A percentile compares a stretch with the other conserved stretches of the same genome.
These are phyloP conservation scores for Euspilapteryx auroguttella DNA, from an alignment of 2,888 invertebrate species.

Conservation along the genomic window DNA sequence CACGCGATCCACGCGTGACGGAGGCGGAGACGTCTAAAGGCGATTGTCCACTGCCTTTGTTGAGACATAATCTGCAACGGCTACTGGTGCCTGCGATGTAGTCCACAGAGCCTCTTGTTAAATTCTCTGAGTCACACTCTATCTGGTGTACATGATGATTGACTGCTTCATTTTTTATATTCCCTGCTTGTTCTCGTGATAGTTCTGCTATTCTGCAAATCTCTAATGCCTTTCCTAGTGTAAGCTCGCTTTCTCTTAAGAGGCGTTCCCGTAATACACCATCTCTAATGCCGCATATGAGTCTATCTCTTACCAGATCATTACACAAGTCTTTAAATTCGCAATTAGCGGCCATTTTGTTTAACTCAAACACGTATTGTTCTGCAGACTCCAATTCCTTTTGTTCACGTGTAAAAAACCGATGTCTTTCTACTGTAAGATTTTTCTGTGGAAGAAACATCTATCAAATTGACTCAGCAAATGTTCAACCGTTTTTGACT, in stretches of 20 bases:
- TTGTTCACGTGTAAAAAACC: constrained; percentile 3
- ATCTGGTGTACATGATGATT: not conserved
- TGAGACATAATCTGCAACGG: no score
- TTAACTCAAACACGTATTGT: constrained; percentile 3
- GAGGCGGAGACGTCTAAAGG: no score
- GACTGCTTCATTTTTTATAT: not conserved
- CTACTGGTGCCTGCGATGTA: not conserved
- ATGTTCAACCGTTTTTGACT: not conserved
- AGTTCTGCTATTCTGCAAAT: constrained; percentile 2
- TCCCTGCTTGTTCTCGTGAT: not conserved
- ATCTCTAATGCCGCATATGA: constrained; percentile 3
- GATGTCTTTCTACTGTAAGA: constrained; percentile 3
- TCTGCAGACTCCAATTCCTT: constrained; percentile 1
- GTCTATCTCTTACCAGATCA: constrained; percentile 1
- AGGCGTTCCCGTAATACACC: constrained; percentile 1
- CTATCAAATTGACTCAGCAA: not conserved
- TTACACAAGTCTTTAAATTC: constrained; percentile 3
- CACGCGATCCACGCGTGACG: not conserved
- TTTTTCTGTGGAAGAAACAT: constrained; percentile 3
- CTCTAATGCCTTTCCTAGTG: constrained; percentile 1
- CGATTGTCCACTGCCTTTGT: no score
- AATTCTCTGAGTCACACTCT: not conserved
- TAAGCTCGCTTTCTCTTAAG: not conserved
- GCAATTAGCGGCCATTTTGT: constrained; percentile 1
- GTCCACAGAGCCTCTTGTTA: not conserved